phyloP scores from a whole-genome alignment of 2,888 invertebrate genomes.

The Lysandra bellargus region DNA sequence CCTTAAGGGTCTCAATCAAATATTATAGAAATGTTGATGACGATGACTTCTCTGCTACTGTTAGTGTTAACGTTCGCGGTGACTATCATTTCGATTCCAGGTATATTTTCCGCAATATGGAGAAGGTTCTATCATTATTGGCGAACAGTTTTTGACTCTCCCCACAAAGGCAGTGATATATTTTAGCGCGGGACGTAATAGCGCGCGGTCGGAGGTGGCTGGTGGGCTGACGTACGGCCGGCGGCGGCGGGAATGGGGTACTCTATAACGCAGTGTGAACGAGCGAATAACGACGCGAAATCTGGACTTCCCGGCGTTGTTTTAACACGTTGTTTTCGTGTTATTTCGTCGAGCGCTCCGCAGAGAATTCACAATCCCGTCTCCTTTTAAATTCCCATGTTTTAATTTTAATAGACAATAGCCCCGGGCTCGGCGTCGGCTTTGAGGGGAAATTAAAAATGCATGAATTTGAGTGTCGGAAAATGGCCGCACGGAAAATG shows the following conservation, averaged over 20 bases:
- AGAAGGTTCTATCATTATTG: background rate
- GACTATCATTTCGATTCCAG: too few species aligned
- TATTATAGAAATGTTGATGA: background rate
- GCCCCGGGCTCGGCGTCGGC: slow-evolving; percentile 5
- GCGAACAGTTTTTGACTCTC: background rate
- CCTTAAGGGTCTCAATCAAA: background rate
- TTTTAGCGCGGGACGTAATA: background rate
- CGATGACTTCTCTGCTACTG: background rate
- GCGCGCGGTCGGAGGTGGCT: background rate
- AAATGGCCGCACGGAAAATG: background rate
- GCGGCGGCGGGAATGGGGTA: background rate
- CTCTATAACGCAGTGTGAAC: background rate
- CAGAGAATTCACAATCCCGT: background rate
- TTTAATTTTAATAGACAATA: slow-evolving; percentile 11
- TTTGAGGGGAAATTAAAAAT: slow-evolving; percentile 2
- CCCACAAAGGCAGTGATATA: slow-evolving; percentile 8
- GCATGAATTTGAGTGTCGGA: slow-evolving; percentile 1
- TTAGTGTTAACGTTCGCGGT: background rate
- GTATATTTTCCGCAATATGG: too few species aligned
- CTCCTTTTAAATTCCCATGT: background rate
- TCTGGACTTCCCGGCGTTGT: background rate
- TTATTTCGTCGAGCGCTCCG: background rate
- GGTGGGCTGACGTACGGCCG: background rate
- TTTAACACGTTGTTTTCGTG: background rate
- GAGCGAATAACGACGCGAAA: background rate